A percentile compares a stretch with the other conserved stretches of the same genome.
phyloP scores from a whole-genome alignment of 2,113 vertebrate genomes.

The Leiothrix lutea region DNA sequence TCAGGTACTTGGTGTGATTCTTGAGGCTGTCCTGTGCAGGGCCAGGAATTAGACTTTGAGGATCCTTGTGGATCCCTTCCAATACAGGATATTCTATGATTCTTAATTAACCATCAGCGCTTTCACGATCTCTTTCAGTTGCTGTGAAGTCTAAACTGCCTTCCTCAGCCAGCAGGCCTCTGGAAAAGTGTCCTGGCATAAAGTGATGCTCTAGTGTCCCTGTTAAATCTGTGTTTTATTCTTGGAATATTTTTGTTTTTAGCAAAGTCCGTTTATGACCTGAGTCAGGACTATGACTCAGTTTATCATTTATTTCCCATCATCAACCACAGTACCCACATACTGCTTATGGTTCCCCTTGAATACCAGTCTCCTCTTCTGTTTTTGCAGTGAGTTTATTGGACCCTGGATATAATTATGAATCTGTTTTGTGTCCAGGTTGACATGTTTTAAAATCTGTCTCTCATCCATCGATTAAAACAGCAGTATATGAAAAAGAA shows the following conservation, averaged over 20 bases:
- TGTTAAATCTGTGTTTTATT: neutral
- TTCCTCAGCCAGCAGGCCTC: neutral
- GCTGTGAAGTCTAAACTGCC: neutral
- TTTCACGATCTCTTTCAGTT: neutral
- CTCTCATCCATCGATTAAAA: neutral
- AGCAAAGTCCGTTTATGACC: neutral
- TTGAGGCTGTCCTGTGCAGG: neutral
- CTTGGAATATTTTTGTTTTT: neutral
- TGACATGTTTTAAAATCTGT: neutral
- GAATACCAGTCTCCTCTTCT: neutral
- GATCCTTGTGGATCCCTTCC: neutral
- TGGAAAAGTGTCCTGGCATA: neutral
- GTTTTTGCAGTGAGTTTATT: neutral
- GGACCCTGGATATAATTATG: neutral
- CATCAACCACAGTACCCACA: accelerated
- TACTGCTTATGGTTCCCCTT: neutral
- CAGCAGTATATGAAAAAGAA: neutral
- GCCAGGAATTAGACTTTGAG: neutral
- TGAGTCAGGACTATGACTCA: neutral
- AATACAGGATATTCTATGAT: neutral
- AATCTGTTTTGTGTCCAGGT: neutral
- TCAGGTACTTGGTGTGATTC: neutral
- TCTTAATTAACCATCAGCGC: accelerated
- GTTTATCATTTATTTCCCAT: neutral
- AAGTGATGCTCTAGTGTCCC: neutral